phyloP scores from a whole-genome alignment of 2,113 vertebrate species.

The Callionymus lyra region DNA sequence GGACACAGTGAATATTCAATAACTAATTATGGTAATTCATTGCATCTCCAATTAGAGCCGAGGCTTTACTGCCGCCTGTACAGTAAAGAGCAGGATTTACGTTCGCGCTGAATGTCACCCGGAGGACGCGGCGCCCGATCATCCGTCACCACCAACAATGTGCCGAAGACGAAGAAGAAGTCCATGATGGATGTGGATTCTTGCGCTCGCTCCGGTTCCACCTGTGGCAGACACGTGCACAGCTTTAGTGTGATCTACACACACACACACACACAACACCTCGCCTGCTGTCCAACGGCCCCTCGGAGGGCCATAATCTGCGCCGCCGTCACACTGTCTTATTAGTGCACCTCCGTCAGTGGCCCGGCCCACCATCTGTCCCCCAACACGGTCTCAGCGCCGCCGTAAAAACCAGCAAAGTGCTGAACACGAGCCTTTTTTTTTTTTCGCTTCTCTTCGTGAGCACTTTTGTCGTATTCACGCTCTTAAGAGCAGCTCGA shows the following conservation, averaged over 20 bases:
- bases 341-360: conserved; percentile 83
- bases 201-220: too few species aligned
- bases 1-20: conserved; percentile 95
- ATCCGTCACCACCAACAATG: conserved; percentile 90
- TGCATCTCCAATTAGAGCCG: conserved; percentile 99
- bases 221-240: conserved; percentile 20
- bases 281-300: conserved; percentile 74
- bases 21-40: conserved; percentile 99
- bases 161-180: conserved; percentile 24
- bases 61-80: conserved; percentile 92
- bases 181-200: too few species aligned
- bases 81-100: conserved; percentile 99
- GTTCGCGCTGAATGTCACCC: conserved; percentile 99
- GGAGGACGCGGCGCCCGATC: conserved; percentile 87
- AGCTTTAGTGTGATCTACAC: conserved; percentile 27
- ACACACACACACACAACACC: conserved; percentile 30
- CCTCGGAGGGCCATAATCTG: conserved; percentile 88
- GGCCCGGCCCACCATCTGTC: conserved; percentile 91
- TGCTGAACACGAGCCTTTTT: conserved; percentile 32
- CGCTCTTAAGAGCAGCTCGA: too few species aligned
- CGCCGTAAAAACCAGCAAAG: conserved; percentile 53
- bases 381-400: conserved; percentile 78
- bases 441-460: too few species aligned
- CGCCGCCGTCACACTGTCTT: conserved; percentile 82
- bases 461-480: too few species aligned